A percentile compares a stretch with the other conserved stretches of the same genome.
Conservation (phyloP, 1,140 invertebrate genomes). For the Myzus persicae region DNA sequence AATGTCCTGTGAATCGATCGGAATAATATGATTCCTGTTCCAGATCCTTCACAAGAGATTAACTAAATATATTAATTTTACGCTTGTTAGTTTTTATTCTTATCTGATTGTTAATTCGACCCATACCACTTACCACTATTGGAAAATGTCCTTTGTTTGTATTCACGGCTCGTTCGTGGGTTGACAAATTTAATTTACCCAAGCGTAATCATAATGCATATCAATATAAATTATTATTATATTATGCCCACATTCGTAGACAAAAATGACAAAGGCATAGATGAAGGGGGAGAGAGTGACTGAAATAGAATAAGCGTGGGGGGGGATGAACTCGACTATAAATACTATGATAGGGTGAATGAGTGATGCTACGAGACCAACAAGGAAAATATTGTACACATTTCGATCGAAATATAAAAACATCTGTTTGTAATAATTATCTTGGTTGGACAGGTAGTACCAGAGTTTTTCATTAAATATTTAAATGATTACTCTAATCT, state of each 20-base stretch:
- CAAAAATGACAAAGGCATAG: neutral
- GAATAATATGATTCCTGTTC: conserved; percentile 32
- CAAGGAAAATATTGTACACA: no score
- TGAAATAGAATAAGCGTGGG: neutral
- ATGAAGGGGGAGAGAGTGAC: neutral
- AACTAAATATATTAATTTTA: conserved; percentile 52
- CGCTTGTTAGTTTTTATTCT: conserved; percentile 50
- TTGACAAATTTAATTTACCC: neutral
- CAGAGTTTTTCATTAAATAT: neutral
- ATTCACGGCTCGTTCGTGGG: neutral
- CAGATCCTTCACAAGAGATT: neutral
- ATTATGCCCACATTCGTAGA: neutral
- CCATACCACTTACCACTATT: neutral
- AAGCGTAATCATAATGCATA: neutral
- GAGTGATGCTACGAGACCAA: neutral
- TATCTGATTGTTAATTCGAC: conserved; percentile 35
- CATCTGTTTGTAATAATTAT: neutral
- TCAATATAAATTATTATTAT: neutral
- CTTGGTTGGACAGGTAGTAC: neutral
- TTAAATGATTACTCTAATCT: neutral
- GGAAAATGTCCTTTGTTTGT: neutral
- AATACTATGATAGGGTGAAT: no score
- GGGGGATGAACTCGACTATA: neutral
- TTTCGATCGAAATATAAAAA: neutral
- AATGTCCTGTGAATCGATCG: conserved; percentile 41